Evolutionary conservation across 2,888 invertebrate species (phyloP).

Genomic region (Abscondita cerata): DNA sequence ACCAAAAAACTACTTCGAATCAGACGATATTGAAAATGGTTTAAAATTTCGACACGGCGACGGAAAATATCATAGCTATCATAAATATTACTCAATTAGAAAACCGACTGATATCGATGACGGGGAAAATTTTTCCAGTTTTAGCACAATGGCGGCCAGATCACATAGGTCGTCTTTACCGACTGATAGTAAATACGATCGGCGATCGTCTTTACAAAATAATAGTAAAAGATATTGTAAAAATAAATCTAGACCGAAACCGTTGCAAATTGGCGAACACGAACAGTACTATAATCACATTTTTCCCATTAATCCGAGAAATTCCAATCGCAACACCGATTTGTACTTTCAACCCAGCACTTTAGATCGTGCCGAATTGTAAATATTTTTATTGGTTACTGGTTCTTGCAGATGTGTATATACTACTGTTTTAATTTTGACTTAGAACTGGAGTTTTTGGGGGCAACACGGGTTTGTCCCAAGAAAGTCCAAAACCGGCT

Average conservation of each 20-base stretch:
- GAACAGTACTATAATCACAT: constrained; percentile 69
- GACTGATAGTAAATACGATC: constrained; percentile 44
- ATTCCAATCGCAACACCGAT: constrained; percentile 45
- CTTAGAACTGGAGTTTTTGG: not conserved
- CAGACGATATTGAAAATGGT: constrained; percentile 49
- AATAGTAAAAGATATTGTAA: constrained; percentile 45
- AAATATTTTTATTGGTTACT: constrained; percentile 46
- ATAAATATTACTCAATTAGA: constrained; percentile 47
- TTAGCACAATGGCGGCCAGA: constrained; percentile 46
- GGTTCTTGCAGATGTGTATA: constrained; percentile 6
- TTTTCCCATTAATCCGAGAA: constrained; percentile 59
- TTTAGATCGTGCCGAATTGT: constrained; percentile 57
- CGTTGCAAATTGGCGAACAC: constrained; percentile 63
- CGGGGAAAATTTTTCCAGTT: constrained; percentile 49
- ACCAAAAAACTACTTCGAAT: constrained; percentile 51
- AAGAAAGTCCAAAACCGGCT: no score
- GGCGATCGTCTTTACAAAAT: constrained; percentile 41
- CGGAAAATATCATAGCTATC: constrained; percentile 54
- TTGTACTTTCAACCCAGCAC: constrained; percentile 55
- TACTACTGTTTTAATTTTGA: constrained; percentile 8
- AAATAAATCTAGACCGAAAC: constrained; percentile 63
- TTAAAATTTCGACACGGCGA: constrained; percentile 41
- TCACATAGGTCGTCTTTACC: constrained; percentile 43
- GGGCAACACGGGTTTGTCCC: no score
- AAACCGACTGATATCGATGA: constrained; percentile 42